phyloP scores from a whole-genome alignment of 2,797 vertebrate genomes.

The Poeciliopsis turneri region DNA sequence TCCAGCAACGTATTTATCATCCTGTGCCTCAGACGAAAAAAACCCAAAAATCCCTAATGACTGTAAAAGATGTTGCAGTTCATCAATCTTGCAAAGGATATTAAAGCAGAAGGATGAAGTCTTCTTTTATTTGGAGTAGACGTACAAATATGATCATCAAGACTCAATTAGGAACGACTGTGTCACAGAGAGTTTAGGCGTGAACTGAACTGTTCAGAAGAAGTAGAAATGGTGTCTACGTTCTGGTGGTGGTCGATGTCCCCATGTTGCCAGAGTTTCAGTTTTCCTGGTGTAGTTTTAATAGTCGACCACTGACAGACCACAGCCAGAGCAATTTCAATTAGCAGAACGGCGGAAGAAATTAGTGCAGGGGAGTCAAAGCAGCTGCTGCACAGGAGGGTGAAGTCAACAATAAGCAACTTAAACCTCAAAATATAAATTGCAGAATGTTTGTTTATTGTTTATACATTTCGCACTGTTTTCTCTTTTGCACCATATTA shows the following conservation, averaged over 20 bases:
- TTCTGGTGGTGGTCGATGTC: not conserved
- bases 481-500: not conserved
- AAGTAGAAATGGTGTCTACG: not conserved
- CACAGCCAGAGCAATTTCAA: not conserved
- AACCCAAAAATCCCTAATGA: slow-evolving; percentile 20
- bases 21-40: slow-evolving; percentile 40
- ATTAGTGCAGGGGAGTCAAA: not conserved
- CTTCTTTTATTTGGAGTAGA: slow-evolving; percentile 16
- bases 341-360: not conserved
- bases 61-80: slow-evolving; percentile 29
- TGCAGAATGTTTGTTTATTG: not conserved
- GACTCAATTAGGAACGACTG: slow-evolving; percentile 1
- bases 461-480: not conserved
- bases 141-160: slow-evolving; percentile 11
- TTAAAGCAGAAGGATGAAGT: slow-evolving; percentile 15
- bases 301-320: not conserved
- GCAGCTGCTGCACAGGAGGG: not conserved
- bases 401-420: not conserved
- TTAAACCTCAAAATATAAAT: not conserved
- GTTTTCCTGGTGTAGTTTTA: not conserved
- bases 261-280: not conserved
- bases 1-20: slow-evolving; percentile 65
- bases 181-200: not conserved
- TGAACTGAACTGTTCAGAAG: not conserved
- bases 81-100: slow-evolving; percentile 32